phyloP scores from a whole-genome alignment of 2,113 vertebrate species.

The Zootoca vivipara region DNA sequence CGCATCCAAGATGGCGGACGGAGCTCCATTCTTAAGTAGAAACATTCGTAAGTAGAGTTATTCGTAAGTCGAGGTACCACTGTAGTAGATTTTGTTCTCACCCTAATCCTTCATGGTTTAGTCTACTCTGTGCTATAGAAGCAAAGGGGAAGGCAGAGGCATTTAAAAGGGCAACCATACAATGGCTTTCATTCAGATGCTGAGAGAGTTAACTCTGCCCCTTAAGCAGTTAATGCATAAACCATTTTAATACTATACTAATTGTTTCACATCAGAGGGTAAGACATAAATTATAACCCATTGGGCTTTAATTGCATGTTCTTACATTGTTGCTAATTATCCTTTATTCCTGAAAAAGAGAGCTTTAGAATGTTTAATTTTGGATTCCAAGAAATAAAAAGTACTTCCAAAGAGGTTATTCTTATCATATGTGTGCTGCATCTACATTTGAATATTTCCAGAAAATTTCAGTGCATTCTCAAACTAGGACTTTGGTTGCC shows the following conservation, averaged over 20 bases:
- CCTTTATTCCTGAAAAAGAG: conserved; percentile 46
- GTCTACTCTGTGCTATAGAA: not conserved
- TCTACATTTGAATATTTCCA: not conserved
- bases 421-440: not conserved
- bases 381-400: conserved; percentile 6
- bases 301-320: conserved; percentile 64
- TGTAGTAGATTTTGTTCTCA: no score
- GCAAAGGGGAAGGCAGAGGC: no score
- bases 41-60: no score
- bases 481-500: not conserved
- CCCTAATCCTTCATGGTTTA: not conserved
- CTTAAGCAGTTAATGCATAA: conserved; percentile 51
- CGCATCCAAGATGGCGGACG: no score
- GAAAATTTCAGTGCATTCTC: not conserved
- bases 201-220: conserved; percentile 36
- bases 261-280: conserved; percentile 63
- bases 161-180: not conserved
- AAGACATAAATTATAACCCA: conserved; percentile 67
- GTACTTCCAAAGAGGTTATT: conserved; percentile 8
- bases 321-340: conserved; percentile 66
- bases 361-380: conserved; percentile 43
- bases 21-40: no score
- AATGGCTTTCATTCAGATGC: conserved; percentile 3
- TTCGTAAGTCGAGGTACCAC: no score
- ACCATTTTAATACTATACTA: conserved; percentile 53